Evolutionary conservation across 2,888 invertebrate species (phyloP).

Genomic region (Mesorhabditis belari): DNA sequence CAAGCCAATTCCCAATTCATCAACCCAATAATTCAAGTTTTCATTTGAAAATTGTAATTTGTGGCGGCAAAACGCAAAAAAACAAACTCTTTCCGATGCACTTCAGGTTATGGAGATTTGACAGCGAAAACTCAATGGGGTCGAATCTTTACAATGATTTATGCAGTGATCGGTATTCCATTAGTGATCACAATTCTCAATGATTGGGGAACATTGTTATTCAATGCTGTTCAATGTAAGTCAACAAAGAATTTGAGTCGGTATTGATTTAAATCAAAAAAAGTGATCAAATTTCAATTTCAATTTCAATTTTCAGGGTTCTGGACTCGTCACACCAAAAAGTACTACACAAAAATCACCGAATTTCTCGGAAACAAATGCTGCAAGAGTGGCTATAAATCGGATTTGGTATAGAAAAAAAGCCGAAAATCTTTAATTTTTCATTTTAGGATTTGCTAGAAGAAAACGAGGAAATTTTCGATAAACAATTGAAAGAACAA

Average conservation of each 20-base stretch:
- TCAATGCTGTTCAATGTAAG: conserved; percentile 35
- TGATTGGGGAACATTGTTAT: conserved; percentile 87
- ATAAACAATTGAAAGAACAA: neutral
- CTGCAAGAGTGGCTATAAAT: no score
- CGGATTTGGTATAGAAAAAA: no score
- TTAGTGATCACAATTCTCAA: conserved; percentile 85
- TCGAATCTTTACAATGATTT: conserved; percentile 77
- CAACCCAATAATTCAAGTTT: no score
- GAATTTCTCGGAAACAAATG: neutral
- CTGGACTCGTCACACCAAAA: conserved; percentile 10
- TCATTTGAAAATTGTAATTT: no score
- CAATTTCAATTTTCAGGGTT: conserved; percentile 10
- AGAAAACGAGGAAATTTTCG: neutral
- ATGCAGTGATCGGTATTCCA: conserved; percentile 89
- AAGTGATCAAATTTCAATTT: no score
- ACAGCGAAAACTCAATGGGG: conserved; percentile 79
- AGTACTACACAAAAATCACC: conserved; percentile 5
- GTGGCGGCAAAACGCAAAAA: no score
- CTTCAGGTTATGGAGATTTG: conserved; percentile 72
- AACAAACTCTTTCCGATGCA: no score
- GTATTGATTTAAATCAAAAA: no score
- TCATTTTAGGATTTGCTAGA: neutral
- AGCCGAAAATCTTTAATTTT: neutral
- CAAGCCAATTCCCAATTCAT: no score
- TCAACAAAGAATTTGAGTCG: neutral